These are phyloP conservation scores for Syrmaticus mikado DNA, from an alignment of 2,113 vertebrate genomes.

Conservation along the genomic window DNA sequence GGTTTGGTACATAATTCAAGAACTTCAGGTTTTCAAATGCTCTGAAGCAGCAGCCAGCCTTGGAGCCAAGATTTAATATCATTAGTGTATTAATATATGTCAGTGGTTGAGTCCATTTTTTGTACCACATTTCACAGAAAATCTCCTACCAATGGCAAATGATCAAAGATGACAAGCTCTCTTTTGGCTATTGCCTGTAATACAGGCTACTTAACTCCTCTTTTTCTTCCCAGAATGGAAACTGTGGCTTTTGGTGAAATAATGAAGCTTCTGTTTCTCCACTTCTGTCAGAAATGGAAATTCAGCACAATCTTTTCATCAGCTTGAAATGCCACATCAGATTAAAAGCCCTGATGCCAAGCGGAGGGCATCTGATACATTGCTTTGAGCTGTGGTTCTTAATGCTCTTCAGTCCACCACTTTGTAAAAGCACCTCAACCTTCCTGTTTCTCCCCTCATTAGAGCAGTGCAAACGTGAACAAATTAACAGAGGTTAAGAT, in stretches of 20 bases:
- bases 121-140: slow-evolving; percentile 40
- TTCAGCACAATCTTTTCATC: slow-evolving; percentile 42
- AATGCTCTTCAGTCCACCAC: not conserved
- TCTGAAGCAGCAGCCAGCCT: slow-evolving; percentile 18
- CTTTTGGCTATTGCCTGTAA: not conserved
- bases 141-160: slow-evolving; percentile 20
- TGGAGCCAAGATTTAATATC: slow-evolving; percentile 53
- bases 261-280: slow-evolving; percentile 69
- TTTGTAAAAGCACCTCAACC: not conserved
- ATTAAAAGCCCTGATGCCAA: slow-evolving; percentile 24
- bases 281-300: slow-evolving; percentile 55
- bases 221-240: slow-evolving; percentile 51
- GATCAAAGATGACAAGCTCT: slow-evolving; percentile 59
- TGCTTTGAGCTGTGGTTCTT: not conserved
- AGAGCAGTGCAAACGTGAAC: not conserved
- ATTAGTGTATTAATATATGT: slow-evolving; percentile 56
- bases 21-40: slow-evolving; percentile 6
- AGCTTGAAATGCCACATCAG: slow-evolving; percentile 32
- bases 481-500: not conserved
- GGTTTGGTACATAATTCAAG: slow-evolving; percentile 39
- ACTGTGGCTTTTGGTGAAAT: slow-evolving; percentile 11
- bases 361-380: not conserved
- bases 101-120: slow-evolving; percentile 5
- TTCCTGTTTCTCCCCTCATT: not conserved
- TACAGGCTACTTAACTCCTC: slow-evolving; percentile 26